Evolutionary conservation across 2,888 invertebrate species (phyloP).

Genomic region (Sicus ferrugineus): DNA sequence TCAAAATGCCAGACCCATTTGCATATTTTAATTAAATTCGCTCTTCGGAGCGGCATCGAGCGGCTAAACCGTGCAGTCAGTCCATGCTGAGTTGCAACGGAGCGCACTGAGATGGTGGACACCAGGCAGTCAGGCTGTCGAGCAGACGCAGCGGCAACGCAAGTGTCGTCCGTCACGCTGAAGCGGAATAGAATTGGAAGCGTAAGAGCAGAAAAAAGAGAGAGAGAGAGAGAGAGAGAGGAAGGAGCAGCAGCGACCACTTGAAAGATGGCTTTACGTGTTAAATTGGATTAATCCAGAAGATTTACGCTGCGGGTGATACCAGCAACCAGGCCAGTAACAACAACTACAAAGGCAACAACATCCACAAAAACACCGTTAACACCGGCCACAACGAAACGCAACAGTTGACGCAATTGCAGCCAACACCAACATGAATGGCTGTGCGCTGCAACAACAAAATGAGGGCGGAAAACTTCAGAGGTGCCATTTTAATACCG

Average conservation of each 20-base stretch:
- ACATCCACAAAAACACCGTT: conserved; percentile 4
- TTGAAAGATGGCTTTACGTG: conserved; percentile 49
- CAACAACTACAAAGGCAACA: conserved; percentile 37
- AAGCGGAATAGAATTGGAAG: not conserved
- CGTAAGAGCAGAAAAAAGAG: not conserved
- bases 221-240: not conserved
- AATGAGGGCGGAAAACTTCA: not conserved
- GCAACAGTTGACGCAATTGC: conserved; percentile 26
- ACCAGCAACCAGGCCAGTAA: conserved; percentile 48
- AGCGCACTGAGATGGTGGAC: not conserved
- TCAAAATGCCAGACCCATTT: conserved; percentile 64
- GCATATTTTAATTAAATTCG: conserved; percentile 65
- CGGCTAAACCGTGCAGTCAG: not conserved
- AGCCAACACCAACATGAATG: too few relatives aligned
- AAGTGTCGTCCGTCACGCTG: not conserved
- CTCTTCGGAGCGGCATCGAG: conserved; percentile 33
- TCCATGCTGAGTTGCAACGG: not conserved
- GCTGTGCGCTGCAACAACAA: not conserved
- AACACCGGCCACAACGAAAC: conserved; percentile 4
- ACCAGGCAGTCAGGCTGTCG: not conserved
- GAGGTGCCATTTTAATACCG: conserved; percentile 25
- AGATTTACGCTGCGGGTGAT: conserved; percentile 63
- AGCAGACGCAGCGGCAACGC: not conserved
- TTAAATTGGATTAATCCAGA: conserved; percentile 63
- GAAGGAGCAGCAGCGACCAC: conserved; percentile 45